Base-by-base conservation (phyloP, 2,797 vertebrate genomes). In the Thunnus albacares region DNA sequence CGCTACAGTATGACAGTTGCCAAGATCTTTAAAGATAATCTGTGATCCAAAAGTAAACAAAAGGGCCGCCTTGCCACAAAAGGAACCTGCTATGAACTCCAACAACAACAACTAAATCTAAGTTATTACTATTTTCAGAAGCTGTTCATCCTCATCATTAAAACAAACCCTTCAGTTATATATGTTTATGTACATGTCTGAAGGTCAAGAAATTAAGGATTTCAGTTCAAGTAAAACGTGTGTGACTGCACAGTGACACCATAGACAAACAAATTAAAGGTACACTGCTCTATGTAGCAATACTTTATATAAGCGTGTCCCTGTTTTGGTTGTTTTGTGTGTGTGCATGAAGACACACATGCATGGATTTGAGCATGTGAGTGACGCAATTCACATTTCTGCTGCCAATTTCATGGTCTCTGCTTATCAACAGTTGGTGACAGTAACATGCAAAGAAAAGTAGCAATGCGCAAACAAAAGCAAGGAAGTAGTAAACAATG, bases 31-130 rank as follows among this genome's bases (percentile, higher is more conserved):
- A 73, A 76, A 80, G 55, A 18, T 1, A 67, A 72, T 66, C 49
- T 4, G 17, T 30, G 57, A 65, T 87, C 63, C 72, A 80, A 83
- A 82, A 72, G 67, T 78, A 85, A 83, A 78, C 55, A 65, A 69
- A 24, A 57, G 45, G 80, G 69, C 75, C 80, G 61, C 2, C 12
- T 18, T 20, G 20, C 28, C 38, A 77, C 11, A 0, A 81, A 64
- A 49, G 28, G 4, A 79, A 72, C 59, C 60, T 70, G 77, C 47
- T 53, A 30, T 2, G 2, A 43, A 45, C 51, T 52, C 28, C 64
- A 24, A 24, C 24, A 24, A 24, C 20, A 35, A 53, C 45, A 61
- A 24, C 10, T 51, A 13, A 35, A 67, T 41, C 6, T 41, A 58
- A 14, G 38, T 59, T 57, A 71, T 60, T 52, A 10, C 12, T 77